Base-by-base conservation (phyloP, 2,113 vertebrate species). In the Chaetops frenatus region DNA sequence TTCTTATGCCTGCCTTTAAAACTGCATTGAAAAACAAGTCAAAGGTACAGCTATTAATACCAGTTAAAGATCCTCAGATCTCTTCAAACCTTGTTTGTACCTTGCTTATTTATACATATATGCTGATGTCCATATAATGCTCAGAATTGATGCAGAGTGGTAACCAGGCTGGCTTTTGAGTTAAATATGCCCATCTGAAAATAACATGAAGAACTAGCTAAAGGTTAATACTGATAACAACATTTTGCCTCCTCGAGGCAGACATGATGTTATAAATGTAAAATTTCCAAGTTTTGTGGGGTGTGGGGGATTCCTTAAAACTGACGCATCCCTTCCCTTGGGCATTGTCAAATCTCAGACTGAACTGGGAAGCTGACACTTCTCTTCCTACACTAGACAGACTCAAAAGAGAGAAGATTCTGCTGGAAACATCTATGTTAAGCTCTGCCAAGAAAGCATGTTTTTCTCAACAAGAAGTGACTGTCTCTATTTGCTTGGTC, bases 301-400 rank as follows among this genome's bases (percentile, higher is more conserved):
- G 92, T 2, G 90, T 97, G 95, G 93, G 95, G 95, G 92, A 95
- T 96, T 97, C 97, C 92, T 96, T 92, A 77, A 89, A 93, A 93
- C 90, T 95, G 96, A 97, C 29, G 44, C 54, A 93, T 92, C 82
- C 44, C 56, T 85, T 95, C 94, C 96, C 95, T 90, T 74, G 94
- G 94, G 94, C 88, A 94, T 83, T 83, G 81, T 78, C 85, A 92
- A 90, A 95, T 96, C 90, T 83, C 54, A 76, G 65, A 85, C 72
- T 95, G 86, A 90, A 84, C 62, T 82, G 88, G 36, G 92, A 90
- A 92, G 81, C 90, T 89, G 96, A 88, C 77, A 83, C 84, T 60
- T 69, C 69, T 84, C 65, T 90, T 95, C 82, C 73, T 78, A 67
- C 69, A 85, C 70, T 62, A 90, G 81, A 88, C 22, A 80, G 66